Conservation (phyloP, 2,888 invertebrate species). For the Dryobota labecula region DNA sequence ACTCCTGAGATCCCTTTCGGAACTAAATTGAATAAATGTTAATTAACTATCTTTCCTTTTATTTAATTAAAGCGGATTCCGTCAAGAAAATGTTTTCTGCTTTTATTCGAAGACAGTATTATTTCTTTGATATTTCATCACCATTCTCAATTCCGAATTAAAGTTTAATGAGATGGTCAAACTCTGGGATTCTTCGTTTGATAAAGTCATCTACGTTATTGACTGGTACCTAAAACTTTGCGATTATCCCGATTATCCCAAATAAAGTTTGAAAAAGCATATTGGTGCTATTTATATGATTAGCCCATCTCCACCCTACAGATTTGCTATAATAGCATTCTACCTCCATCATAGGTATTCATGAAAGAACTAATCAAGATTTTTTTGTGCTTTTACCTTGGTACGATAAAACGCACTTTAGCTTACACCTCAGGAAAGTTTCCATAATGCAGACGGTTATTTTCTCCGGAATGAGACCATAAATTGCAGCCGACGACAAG, state of each 20-base stretch:
- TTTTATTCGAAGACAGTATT: neutral
- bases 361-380: slow-evolving; percentile 16
- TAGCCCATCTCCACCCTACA: neutral
- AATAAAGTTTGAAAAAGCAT: slow-evolving; percentile 38
- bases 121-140: slow-evolving; percentile 27
- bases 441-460: slow-evolving; percentile 71
- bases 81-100: slow-evolving; percentile 10
- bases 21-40: slow-evolving; percentile 36
- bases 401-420: slow-evolving; percentile 40
- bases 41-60: slow-evolving; percentile 18
- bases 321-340: neutral
- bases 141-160: slow-evolving; percentile 7
- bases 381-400: neutral
- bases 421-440: slow-evolving; percentile 63
- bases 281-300: slow-evolving; percentile 13
- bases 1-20: slow-evolving; percentile 1
- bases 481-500: slow-evolving; percentile 76
- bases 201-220: slow-evolving; percentile 31
- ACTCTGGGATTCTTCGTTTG: slow-evolving; percentile 11
- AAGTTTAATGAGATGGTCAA: slow-evolving; percentile 24
- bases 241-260: slow-evolving; percentile 20
- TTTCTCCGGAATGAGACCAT: slow-evolving; percentile 76
- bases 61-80: slow-evolving; percentile 5
- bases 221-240: slow-evolving; percentile 33
- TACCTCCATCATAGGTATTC: slow-evolving; percentile 7